Conservation (phyloP, 53 echinoderm and acorn worm genomes). For the Apostichopus leukothele region DNA sequence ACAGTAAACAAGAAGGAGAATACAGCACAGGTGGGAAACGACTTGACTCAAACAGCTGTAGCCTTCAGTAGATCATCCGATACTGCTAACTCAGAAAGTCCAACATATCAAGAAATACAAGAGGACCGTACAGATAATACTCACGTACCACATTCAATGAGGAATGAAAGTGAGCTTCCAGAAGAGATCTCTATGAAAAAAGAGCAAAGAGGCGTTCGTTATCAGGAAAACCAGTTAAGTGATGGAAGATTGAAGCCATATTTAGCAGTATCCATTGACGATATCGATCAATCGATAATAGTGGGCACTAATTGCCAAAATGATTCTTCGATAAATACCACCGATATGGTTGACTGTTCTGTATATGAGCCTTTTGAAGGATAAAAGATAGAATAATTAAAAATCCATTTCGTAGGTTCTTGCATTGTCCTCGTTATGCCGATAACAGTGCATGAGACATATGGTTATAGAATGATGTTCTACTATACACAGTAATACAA, state of each 20-base stretch:
- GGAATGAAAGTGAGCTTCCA: not conserved
- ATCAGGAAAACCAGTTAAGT: not conserved
- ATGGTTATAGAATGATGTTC: too few relatives aligned
- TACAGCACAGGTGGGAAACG: not conserved
- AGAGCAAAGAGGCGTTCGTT: not conserved
- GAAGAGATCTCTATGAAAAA: not conserved
- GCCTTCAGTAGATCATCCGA: not conserved
- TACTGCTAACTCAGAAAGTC: not conserved
- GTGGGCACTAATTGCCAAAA: not conserved
- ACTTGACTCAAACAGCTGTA: not conserved
- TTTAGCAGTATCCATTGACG: not conserved
- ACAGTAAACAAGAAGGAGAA: not conserved
- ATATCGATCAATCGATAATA: not conserved
- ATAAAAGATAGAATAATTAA: not conserved
- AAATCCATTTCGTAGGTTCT: not conserved
- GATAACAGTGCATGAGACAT: too few relatives aligned
- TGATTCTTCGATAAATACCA: not conserved
- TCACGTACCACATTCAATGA: not conserved
- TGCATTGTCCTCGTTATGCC: too few relatives aligned
- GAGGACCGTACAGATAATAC: not conserved
- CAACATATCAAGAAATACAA: not conserved
- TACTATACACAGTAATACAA: too few relatives aligned
- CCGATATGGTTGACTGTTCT: not conserved
- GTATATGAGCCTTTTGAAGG: not conserved
- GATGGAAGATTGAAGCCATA: not conserved